phyloP scores from a whole-genome alignment of 2,113 vertebrate species.

The Mirza zaza region DNA sequence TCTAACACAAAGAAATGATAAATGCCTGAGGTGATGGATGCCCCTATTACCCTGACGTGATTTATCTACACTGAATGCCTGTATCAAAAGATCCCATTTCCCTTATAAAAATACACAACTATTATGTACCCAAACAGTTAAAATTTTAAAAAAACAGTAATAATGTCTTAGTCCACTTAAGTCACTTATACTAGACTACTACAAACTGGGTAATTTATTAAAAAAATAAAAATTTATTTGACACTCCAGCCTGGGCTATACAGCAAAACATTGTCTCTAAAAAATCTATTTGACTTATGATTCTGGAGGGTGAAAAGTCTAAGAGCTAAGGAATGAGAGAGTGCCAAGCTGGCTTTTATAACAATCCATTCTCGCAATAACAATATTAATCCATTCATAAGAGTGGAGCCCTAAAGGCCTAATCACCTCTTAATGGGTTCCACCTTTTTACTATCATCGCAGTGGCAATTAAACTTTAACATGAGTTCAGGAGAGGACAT shows the following conservation, averaged over 20 bases:
- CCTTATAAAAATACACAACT: too few relatives aligned
- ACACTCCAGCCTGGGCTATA: too few relatives aligned
- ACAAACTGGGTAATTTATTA: neutral
- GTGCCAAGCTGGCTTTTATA: neutral
- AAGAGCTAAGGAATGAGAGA: neutral
- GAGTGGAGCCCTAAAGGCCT: neutral
- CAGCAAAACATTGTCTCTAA: too few relatives aligned
- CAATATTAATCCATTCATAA: neutral
- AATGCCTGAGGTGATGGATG: too few relatives aligned
- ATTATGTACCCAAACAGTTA: too few relatives aligned
- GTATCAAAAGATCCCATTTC: too few relatives aligned
- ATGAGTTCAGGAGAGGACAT: neutral
- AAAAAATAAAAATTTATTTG: neutral
- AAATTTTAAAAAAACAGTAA: neutral
- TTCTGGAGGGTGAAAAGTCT: neutral
- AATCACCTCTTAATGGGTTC: neutral
- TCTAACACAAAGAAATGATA: too few relatives aligned
- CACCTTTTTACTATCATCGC: neutral
- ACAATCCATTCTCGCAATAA: neutral
- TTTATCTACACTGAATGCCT: too few relatives aligned
- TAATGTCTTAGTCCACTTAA: neutral
- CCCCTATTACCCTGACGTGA: too few relatives aligned
- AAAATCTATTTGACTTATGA: neutral
- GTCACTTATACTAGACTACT: neutral
- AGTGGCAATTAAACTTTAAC: neutral